phyloP scores from a whole-genome alignment of 2,113 vertebrate species.

The Seriola aureovittata region DNA sequence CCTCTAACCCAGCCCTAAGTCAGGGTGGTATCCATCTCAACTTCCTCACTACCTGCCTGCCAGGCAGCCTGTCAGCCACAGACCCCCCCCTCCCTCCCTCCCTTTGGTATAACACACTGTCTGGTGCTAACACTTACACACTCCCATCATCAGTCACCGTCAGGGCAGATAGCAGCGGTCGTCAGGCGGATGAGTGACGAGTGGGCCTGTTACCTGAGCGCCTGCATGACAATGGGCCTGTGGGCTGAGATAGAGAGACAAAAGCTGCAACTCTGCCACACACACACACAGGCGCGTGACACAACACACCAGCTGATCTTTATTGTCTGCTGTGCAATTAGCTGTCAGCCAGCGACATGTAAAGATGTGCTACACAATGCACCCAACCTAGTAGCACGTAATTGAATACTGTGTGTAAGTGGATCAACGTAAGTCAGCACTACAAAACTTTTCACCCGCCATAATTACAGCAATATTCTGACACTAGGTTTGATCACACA shows the following conservation, averaged over 20 bases:
- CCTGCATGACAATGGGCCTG: conserved; percentile 79
- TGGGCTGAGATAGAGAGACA: conserved; percentile 68
- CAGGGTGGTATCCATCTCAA: conserved; percentile 75
- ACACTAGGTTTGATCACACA: conserved; percentile 39
- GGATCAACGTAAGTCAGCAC: neutral
- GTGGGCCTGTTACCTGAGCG: conserved; percentile 72
- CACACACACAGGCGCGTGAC: conserved; percentile 20
- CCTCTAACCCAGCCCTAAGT: conserved; percentile 56
- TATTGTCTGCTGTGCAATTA: conserved; percentile 69
- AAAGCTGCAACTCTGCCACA: conserved; percentile 51
- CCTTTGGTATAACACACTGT: conserved; percentile 60
- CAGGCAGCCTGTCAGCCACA: conserved; percentile 55
- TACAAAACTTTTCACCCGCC: conserved; percentile 2
- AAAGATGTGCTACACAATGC: conserved; percentile 43
- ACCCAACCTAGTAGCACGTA: conserved; percentile 14
- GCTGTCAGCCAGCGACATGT: conserved; percentile 58
- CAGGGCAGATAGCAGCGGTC: conserved; percentile 76
- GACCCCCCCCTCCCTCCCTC: conserved; percentile 50
- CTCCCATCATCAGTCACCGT: conserved; percentile 80
- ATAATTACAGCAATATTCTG: conserved; percentile 44
- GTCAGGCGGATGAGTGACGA: conserved; percentile 82
- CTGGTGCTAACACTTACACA: conserved; percentile 61
- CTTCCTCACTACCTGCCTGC: conserved; percentile 50
- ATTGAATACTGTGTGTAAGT: conserved; percentile 5
- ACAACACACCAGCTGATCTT: conserved; percentile 54